Percentiles rank a stretch among this genome's conserved stretches.
Conservation (phyloP, 2,113 vertebrate genomes). For the Verasper variegatus region DNA sequence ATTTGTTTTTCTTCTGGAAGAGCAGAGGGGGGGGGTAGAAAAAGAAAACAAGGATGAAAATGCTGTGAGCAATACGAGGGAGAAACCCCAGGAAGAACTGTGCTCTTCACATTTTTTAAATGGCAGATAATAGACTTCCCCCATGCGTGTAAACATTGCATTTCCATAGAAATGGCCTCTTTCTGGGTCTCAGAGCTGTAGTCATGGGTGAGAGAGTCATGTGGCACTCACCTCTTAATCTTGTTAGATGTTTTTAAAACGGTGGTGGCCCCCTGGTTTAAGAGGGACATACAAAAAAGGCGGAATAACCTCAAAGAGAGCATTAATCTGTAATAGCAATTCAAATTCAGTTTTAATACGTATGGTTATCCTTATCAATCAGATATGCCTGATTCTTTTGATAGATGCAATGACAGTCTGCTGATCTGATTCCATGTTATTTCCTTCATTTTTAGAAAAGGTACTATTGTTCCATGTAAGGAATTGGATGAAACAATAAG, state of each 20-base stretch:
- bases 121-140: conserved; percentile 81
- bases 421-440: too few relatives aligned
- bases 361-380: neutral
- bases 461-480: too few relatives aligned
- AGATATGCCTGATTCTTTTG: neutral
- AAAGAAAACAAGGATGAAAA: conserved; percentile 57
- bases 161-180: conserved; percentile 82
- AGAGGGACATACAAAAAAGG: neutral
- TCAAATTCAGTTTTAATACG: conserved; percentile 6
- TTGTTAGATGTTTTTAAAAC: conserved; percentile 64
- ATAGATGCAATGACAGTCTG: neutral
- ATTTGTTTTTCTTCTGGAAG: conserved; percentile 77
- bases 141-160: conserved; percentile 82
- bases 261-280: conserved; percentile 18
- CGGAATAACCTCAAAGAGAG: neutral
- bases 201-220: conserved; percentile 68
- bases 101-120: conserved; percentile 76
- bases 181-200: conserved; percentile 69
- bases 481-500: too few relatives aligned
- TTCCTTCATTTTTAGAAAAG: neutral
- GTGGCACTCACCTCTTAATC: conserved; percentile 72
- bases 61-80: conserved; percentile 61
- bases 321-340: neutral
- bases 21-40: conserved; percentile 52
- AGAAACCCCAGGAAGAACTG: conserved; percentile 57